These are phyloP conservation scores for Limanda limanda DNA, from an alignment of 2,113 vertebrate genomes.

Conservation along the genomic window DNA sequence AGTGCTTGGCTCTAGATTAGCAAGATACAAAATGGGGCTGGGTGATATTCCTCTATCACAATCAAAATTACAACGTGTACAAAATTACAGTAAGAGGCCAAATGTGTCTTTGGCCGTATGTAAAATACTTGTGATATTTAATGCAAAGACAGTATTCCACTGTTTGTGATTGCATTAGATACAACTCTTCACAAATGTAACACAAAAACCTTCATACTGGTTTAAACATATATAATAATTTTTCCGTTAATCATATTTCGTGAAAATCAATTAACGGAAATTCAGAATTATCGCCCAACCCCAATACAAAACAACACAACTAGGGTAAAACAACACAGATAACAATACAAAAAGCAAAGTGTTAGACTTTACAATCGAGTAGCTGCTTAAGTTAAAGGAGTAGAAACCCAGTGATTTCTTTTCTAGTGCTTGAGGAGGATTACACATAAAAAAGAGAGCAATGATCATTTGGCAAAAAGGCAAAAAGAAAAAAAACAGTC, in stretches of 20 bases:
- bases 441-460: slow-evolving; percentile 41
- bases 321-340: slow-evolving; percentile 30
- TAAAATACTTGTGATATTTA: background rate
- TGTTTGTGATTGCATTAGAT: background rate
- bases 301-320: slow-evolving; percentile 18
- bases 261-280: background rate
- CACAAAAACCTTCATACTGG: background rate
- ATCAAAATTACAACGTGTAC: background rate
- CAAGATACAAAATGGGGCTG: slow-evolving; percentile 36
- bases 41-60: slow-evolving; percentile 34
- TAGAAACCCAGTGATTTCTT: slow-evolving; percentile 47
- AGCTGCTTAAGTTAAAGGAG: slow-evolving; percentile 41
- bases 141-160: background rate
- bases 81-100: background rate
- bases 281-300: slow-evolving; percentile 50
- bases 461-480: slow-evolving; percentile 50
- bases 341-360: slow-evolving; percentile 59
- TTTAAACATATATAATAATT: background rate
- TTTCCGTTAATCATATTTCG: too few species aligned
- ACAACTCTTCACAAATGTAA: background rate
- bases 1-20: slow-evolving; percentile 1
- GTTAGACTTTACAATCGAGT: slow-evolving; percentile 45
- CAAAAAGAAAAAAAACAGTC: slow-evolving; percentile 48
- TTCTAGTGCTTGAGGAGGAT: slow-evolving; percentile 22
- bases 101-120: background rate